phyloP scores from a whole-genome alignment of 1,140 invertebrate species.

The Atta texana region DNA sequence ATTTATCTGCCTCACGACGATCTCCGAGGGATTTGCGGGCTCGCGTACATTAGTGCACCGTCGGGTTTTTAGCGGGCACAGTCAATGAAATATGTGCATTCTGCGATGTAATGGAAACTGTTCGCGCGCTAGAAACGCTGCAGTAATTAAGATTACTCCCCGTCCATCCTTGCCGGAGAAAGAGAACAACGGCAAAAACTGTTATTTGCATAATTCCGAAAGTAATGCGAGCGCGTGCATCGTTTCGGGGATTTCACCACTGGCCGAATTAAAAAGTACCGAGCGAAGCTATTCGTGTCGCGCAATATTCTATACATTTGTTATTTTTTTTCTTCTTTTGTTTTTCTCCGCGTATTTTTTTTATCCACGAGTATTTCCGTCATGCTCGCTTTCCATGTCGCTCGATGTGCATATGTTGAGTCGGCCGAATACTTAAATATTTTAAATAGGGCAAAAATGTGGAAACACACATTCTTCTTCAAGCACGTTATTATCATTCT shows the following conservation, averaged over 20 bases:
- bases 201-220: slow-evolving; percentile 63
- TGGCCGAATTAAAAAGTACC: slow-evolving; percentile 47
- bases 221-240: slow-evolving; percentile 42
- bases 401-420: slow-evolving; percentile 22
- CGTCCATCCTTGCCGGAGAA: neutral
- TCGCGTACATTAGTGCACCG: slow-evolving; percentile 56
- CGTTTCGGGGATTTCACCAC: slow-evolving; percentile 50
- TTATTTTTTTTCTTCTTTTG: neutral
- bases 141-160: slow-evolving; percentile 63
- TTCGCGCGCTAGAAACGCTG: slow-evolving; percentile 30
- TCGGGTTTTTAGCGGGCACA: slow-evolving; percentile 36
- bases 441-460: slow-evolving; percentile 9
- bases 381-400: neutral
- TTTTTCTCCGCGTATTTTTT: neutral
- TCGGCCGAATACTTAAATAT: slow-evolving; percentile 15
- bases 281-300: slow-evolving; percentile 19
- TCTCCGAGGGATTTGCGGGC: slow-evolving; percentile 62
- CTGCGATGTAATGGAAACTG: slow-evolving; percentile 66
- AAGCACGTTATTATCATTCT: neutral
- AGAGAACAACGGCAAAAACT: slow-evolving; percentile 38
- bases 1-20: slow-evolving; percentile 68
- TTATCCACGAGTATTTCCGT: slow-evolving; percentile 16
- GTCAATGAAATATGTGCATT: slow-evolving; percentile 57
- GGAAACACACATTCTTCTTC: slow-evolving; percentile 12
- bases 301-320: slow-evolving; percentile 34